Percentiles rank a stretch among this genome's conserved stretches.
Conservation (phyloP, 2,888 invertebrate genomes). For the Alviniconcha strummeri region DNA sequence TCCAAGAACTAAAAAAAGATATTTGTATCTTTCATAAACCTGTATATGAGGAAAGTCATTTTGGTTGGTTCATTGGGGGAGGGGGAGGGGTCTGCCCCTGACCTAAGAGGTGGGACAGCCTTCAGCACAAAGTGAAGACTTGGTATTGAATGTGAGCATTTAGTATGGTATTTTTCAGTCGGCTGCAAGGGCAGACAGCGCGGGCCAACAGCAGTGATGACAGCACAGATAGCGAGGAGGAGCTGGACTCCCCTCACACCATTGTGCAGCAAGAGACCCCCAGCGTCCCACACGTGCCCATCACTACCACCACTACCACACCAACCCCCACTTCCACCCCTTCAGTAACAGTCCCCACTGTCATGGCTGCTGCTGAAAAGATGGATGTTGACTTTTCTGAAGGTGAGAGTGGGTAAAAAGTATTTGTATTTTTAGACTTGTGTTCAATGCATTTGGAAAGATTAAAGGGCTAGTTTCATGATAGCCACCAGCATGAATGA, state of each 20-base stretch:
- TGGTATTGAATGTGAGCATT: not conserved
- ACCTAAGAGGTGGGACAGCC: no score
- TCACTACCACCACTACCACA: not conserved
- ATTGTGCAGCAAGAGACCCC: slow-evolving; percentile 57
- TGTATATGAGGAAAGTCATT: no score
- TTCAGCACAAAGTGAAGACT: not conserved
- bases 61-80: no score
- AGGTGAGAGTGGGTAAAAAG: slow-evolving; percentile 43
- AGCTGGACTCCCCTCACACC: slow-evolving; percentile 67
- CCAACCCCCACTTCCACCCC: slow-evolving; percentile 10
- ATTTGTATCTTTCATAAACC: no score
- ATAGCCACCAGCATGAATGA: no score
- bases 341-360: slow-evolving; percentile 33
- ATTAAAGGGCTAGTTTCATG: no score
- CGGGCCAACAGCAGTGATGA: slow-evolving; percentile 52
- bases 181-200: slow-evolving; percentile 42
- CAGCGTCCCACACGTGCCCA: not conserved
- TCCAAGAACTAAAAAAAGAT: no score
- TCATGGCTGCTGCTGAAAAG: slow-evolving; percentile 55
- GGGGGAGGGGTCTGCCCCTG: no score
- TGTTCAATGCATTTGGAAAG: no score
- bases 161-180: slow-evolving; percentile 23
- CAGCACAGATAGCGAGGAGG: slow-evolving; percentile 72
- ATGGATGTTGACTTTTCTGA: slow-evolving; percentile 69
- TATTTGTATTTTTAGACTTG: not conserved